Conservation (phyloP, 2,888 invertebrate species). For the Drosophila histrio region DNA sequence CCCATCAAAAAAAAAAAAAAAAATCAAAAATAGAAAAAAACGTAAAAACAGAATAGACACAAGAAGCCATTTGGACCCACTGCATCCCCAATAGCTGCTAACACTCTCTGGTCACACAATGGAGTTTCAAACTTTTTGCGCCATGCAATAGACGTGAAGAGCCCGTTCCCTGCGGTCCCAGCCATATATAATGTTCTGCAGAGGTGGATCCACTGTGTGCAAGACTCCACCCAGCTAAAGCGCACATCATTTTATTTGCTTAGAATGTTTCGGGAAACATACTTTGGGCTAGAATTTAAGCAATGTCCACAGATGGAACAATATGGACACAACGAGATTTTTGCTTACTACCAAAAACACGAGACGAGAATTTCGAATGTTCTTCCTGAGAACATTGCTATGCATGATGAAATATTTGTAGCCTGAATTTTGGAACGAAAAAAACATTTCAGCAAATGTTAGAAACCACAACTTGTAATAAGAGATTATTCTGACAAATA, state of each 20-base stretch:
- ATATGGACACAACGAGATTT: slow-evolving; percentile 26
- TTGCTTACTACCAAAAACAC: not conserved
- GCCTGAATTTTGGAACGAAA: not conserved
- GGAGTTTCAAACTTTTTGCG: slow-evolving; percentile 27
- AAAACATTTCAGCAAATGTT: not conserved
- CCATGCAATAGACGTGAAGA: not conserved
- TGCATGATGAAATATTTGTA: not conserved
- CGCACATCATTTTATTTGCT: slow-evolving; percentile 25
- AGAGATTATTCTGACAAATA: too few relatives aligned
- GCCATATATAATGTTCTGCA: slow-evolving; percentile 28
- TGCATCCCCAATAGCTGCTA: not conserved
- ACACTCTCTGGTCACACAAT: slow-evolving; percentile 9
- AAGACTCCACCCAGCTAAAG: slow-evolving; percentile 10
- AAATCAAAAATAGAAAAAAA: not conserved
- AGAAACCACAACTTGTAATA: too few relatives aligned
- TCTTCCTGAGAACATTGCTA: not conserved
- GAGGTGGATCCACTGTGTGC: slow-evolving; percentile 3
- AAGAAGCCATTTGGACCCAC: slow-evolving; percentile 33
- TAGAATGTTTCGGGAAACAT: slow-evolving; percentile 11
- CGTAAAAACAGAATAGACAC: slow-evolving; percentile 43
- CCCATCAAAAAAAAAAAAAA: slow-evolving; percentile 15
- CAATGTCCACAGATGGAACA: slow-evolving; percentile 22
- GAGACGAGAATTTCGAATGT: not conserved
- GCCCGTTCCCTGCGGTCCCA: slow-evolving; percentile 1
- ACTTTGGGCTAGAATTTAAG: slow-evolving; percentile 11